Percentiles rank a stretch among this genome's conserved stretches.
Conservation (phyloP, 2,797 vertebrate species). For the Xiphorhynchus erythropygius region DNA sequence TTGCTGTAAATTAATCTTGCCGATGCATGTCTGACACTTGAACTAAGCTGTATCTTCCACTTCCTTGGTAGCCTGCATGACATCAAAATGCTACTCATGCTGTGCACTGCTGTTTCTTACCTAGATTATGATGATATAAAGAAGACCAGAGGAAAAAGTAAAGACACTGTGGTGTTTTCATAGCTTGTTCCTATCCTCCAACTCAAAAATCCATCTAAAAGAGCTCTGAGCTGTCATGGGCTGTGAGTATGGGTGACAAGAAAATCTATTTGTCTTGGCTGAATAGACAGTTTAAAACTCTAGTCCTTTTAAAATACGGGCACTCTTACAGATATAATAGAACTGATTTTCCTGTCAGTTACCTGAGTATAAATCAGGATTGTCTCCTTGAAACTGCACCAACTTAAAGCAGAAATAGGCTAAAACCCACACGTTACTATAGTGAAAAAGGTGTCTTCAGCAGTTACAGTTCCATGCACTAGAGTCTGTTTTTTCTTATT, state of each 20-base stretch:
- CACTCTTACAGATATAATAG: background rate
- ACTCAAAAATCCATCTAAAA: slow-evolving; percentile 8
- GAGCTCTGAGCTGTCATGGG: background rate
- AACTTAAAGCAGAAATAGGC: background rate
- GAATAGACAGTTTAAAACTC: slow-evolving; percentile 28
- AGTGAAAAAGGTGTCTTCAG: background rate
- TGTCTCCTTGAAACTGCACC: background rate
- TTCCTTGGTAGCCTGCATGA: slow-evolving; percentile 13
- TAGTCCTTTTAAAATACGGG: background rate
- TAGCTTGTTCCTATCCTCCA: background rate
- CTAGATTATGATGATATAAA: background rate
- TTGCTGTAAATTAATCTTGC: slow-evolving; percentile 40
- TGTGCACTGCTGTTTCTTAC: background rate
- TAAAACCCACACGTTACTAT: background rate
- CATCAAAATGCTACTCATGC: slow-evolving; percentile 19
- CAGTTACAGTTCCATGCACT: background rate
- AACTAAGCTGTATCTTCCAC: slow-evolving; percentile 32
- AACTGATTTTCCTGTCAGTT: slow-evolving; percentile 17
- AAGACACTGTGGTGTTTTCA: background rate
- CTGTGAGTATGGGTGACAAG: slow-evolving; percentile 21
- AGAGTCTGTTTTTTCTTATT: background rate
- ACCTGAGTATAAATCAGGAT: background rate
- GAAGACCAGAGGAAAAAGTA: slow-evolving; percentile 9
- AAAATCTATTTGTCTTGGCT: slow-evolving; percentile 52
- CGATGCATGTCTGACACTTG: slow-evolving; percentile 3